Evolutionary conservation across 2,888 invertebrate genomes (phyloP), one percentile per base, ranked within the genome.

Genomic region (Odontothrips loti): DNA sequence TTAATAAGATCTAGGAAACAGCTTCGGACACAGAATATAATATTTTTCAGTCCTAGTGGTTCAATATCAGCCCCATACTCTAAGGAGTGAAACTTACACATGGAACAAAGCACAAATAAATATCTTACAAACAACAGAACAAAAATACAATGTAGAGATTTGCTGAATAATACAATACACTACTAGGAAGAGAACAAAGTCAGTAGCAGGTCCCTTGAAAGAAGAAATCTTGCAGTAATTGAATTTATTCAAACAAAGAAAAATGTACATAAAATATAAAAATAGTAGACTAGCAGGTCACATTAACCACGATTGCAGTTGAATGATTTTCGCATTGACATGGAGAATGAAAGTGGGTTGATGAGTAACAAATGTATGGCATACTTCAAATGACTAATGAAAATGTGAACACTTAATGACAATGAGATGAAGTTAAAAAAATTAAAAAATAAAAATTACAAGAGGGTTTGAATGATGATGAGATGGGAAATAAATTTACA

Each of bases 271-370:
- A 68, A 23, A 68, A 23, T 68, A 51, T 51, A 68, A 68, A 68
- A 68, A 51, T n/a, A 68, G 17, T 17, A 68, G 68, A 68, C 68
- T 68, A 68, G 68, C 23, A 68, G 68, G 68, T 68, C 68, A 68
- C 68, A 68, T 68, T 9, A 68, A 68, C 68, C 68, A 68, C 68
- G 9, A 23, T 68, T 68, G 68, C 68, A 68, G 27, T 68, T 23
- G 23, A 23, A 68, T 68, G 68, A 23, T 23, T 68, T 68, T 23
- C 23, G 6, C 6, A 23, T 8, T 23, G 68, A 51, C 20, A 51
- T 51, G 12, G 27, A 68, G 23, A 23, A 23, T 68, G 68, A 68
- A 68, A 68, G 23, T 68, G 68, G 2, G 34, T 43, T 43, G 3
- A 43, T 43, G 34, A 43, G 34, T 43, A 43, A 43, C 34, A 43